Base-by-base conservation (phyloP, 1,140 invertebrate genomes). In the Sweltsa coloradensis region DNA sequence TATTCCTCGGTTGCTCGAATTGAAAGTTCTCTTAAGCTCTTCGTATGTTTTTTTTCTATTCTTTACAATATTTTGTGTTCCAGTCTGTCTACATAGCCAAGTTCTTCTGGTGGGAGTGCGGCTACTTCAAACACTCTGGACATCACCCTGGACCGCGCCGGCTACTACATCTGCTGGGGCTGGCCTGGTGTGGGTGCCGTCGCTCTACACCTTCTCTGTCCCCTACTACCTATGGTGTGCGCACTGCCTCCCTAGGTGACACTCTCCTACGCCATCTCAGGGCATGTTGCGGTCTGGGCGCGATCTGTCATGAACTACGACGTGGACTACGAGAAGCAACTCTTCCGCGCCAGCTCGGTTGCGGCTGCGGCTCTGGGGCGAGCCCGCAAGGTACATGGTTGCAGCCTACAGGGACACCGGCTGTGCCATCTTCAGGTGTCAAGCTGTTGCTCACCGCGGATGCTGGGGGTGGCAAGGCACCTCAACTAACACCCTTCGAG, bases 31-130 rank as follows among this genome's bases (percentile, higher is more conserved):
- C n/a, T n/a, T n/a, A n/a, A n/a, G n/a, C n/a, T n/a, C n/a, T n/a
- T n/a, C n/a, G n/a, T n/a, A n/a, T n/a, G n/a, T n/a, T n/a, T n/a
- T n/a, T n/a, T n/a, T n/a, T n/a, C n/a, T n/a, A n/a, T n/a, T n/a
- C n/a, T n/a, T n/a, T n/a, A n/a, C n/a, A n/a, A n/a, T n/a, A n/a
- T n/a, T n/a, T 60, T 0, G 40, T 61, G n/a, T n/a, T n/a, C 3
- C 72, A 75, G 54, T 59, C 67, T 5, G 51, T 73, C 6, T 79
- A 78, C 56, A 60, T 78, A 21, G 65, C 63, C 13, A 79, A 79
- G 56, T 79, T 79, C 57, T 79, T 69, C 59, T 74, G 65, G 61
- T 78, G 75, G 75, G 77, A 79, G 59, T 65, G 67, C 4, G 75
- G 76, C 9, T 79, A 79, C 56, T 74, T 78, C 61, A 61, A n/a